These are phyloP conservation scores for Lysandra bellargus DNA, from an alignment of 2,888 invertebrate species.

Conservation along the genomic window DNA sequence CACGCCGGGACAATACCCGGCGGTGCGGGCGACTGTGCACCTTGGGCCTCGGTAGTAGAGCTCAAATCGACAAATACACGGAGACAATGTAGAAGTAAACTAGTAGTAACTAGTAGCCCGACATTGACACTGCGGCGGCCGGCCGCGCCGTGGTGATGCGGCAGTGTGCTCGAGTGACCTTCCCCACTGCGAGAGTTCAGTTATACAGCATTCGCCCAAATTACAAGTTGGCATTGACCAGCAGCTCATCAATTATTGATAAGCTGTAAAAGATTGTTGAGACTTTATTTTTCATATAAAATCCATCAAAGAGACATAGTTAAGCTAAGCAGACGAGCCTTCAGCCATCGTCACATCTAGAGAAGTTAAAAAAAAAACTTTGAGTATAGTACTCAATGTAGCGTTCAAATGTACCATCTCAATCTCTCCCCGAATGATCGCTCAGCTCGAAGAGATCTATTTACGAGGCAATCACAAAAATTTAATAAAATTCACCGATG, in stretches of 20 bases:
- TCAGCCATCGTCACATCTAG: too few species aligned
- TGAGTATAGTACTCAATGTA: not conserved
- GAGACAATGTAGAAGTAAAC: not conserved
- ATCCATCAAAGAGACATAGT: too few species aligned
- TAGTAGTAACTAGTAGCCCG: not conserved
- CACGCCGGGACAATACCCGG: not conserved
- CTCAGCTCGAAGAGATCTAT: not conserved
- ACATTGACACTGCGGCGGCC: not conserved
- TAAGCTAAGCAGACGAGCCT: too few species aligned
- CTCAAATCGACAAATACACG: not conserved
- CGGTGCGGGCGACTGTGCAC: not conserved
- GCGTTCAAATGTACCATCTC: not conserved
- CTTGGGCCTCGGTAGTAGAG: not conserved
- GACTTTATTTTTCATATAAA: too few species aligned
- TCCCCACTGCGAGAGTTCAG: not conserved
- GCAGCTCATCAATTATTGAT: not conserved
- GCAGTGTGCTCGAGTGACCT: not conserved
- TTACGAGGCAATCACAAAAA: constrained; percentile 29
- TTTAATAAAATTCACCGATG: constrained; percentile 22
- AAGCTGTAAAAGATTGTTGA: not conserved
- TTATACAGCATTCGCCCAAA: not conserved
- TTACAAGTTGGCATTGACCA: not conserved
- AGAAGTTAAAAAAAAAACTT: not conserved
- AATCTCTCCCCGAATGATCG: not conserved
- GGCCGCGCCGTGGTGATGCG: not conserved